Evolutionary conservation across 2,113 vertebrate species (phyloP).

Genomic region (Raja brachyura): DNA sequence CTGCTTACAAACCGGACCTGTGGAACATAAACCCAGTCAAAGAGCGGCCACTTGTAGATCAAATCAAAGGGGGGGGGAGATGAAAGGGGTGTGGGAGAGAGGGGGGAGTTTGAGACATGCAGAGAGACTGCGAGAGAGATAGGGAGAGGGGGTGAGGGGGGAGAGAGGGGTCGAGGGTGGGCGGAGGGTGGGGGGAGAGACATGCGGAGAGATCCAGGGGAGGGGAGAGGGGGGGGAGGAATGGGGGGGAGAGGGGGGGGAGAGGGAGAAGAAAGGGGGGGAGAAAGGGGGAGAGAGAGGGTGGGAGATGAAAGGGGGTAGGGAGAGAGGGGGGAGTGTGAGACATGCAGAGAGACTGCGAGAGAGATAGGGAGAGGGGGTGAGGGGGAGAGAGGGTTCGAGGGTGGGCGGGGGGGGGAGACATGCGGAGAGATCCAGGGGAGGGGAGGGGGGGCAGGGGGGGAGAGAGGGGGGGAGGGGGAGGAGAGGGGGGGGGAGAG

Average conservation of each 20-base stretch:
- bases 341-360: no score
- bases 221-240: background rate
- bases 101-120: background rate
- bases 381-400: no score
- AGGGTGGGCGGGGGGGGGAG: no score
- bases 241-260: background rate
- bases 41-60: no score
- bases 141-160: conserved; percentile 59
- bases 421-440: background rate
- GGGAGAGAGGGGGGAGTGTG: no score
- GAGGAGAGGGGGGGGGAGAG: background rate
- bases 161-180: no score
- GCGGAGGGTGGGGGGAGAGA: background rate
- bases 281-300: background rate
- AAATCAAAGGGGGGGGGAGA: background rate
- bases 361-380: no score
- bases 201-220: background rate
- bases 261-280: background rate
- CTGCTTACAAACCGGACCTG: no score
- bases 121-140: no score
- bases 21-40: no score
- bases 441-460: background rate
- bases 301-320: background rate
- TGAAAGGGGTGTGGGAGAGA: background rate
- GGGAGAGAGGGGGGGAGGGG: background rate